These are phyloP conservation scores for Drosophila percnosoma DNA, from an alignment of 2,888 invertebrate genomes.

Conservation along the genomic window DNA sequence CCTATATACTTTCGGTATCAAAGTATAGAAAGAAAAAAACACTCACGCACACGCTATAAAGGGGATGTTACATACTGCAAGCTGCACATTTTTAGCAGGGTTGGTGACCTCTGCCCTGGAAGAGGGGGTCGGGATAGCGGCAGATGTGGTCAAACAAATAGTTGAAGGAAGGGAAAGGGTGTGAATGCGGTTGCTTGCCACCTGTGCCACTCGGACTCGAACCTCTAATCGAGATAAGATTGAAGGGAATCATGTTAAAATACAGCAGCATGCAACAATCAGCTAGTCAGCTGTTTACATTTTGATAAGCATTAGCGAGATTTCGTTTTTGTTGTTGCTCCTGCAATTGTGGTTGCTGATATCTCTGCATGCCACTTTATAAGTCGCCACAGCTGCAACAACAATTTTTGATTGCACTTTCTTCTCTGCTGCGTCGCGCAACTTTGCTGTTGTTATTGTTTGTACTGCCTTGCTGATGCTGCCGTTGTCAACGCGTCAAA, in stretches of 20 bases:
- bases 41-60: slow-evolving; percentile 6
- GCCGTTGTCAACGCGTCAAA: slow-evolving; percentile 44
- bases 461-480: not conserved
- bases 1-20: too few relatives aligned
- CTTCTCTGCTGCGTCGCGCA: slow-evolving; percentile 23
- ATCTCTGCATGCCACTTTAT: slow-evolving; percentile 37
- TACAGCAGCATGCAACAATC: slow-evolving; percentile 1
- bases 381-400: slow-evolving; percentile 17
- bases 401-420: slow-evolving; percentile 53
- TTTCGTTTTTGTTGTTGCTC: slow-evolving; percentile 3
- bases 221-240: not conserved
- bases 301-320: slow-evolving; percentile 49
- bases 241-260: not conserved
- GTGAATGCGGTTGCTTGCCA: not conserved
- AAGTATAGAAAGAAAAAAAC: not conserved
- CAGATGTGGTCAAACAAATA: slow-evolving; percentile 27
- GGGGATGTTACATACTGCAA: slow-evolving; percentile 12
- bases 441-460: slow-evolving; percentile 13
- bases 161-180: not conserved
- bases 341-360: slow-evolving; percentile 23
- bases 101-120: slow-evolving; percentile 35
- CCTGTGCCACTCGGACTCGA: not conserved
- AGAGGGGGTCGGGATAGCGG: not conserved
- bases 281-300: slow-evolving; percentile 41
- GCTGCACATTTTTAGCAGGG: slow-evolving; percentile 29